Evolutionary conservation across 2,888 invertebrate genomes (phyloP).

Genomic region (Alloplasta piceator): DNA sequence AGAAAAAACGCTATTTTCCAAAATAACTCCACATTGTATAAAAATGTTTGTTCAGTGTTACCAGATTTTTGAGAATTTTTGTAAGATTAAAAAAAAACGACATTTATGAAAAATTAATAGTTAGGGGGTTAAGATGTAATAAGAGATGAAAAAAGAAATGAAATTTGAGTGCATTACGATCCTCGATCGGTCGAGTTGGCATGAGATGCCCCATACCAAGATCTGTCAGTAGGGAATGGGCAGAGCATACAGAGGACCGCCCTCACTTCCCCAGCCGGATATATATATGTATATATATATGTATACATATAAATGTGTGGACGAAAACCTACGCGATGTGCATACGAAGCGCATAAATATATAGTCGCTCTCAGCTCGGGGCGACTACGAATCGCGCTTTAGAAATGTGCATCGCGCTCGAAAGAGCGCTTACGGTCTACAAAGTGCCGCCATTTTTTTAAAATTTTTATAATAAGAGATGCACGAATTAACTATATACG

Average conservation of each 20-base stretch:
- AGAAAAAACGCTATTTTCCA: no score
- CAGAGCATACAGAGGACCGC: slow-evolving; percentile 37
- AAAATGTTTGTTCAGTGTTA: no score
- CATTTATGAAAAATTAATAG: no score
- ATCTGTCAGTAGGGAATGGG: slow-evolving; percentile 10
- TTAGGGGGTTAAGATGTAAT: no score
- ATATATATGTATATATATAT: neutral
- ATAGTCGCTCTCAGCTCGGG: slow-evolving; percentile 39
- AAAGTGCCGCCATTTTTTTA: slow-evolving; percentile 28
- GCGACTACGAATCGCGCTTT: slow-evolving; percentile 44
- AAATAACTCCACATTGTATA: no score
- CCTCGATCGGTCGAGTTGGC: no score
- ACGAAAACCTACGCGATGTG: slow-evolving; percentile 59
- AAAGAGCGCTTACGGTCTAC: slow-evolving; percentile 43
- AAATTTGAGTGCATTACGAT: no score
- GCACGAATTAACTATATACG: no score
- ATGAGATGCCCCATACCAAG: neutral
- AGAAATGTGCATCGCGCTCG: slow-evolving; percentile 45
- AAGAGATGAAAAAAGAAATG: no score
- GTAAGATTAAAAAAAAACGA: no score
- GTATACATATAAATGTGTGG: slow-evolving; percentile 15
- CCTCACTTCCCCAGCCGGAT: slow-evolving; percentile 48
- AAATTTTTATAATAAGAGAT: no score
- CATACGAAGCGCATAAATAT: slow-evolving; percentile 62
- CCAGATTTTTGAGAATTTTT: no score